These are phyloP conservation scores for Tetrao urogallus DNA, from an alignment of 2,113 vertebrate species.

Conservation along the genomic window DNA sequence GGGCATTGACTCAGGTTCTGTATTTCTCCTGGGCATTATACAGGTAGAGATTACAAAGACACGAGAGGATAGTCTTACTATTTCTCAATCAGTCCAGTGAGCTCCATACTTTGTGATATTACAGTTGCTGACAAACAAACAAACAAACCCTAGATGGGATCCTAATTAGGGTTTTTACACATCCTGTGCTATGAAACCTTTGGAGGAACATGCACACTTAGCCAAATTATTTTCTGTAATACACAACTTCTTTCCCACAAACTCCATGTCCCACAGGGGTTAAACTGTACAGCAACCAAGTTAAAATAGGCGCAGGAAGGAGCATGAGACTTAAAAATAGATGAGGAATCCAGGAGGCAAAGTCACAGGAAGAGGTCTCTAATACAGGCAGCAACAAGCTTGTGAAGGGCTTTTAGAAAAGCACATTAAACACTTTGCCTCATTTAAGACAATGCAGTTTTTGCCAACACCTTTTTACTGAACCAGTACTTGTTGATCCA, in stretches of 20 bases:
- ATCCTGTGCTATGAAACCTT: background rate
- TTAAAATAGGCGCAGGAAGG: constrained; percentile 46
- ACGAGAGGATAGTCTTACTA: background rate
- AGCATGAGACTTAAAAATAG: constrained; percentile 53
- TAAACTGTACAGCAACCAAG: constrained; percentile 6
- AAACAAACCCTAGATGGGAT: background rate
- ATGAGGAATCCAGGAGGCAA: constrained; percentile 48
- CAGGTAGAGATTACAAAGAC: background rate
- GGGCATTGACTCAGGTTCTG: background rate
- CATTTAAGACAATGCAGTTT: background rate
- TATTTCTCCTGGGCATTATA: background rate
- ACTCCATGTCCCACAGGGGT: constrained; percentile 43
- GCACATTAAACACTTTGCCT: background rate
- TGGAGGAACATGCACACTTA: background rate
- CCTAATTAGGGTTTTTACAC: background rate
- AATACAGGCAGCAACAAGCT: background rate
- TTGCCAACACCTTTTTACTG: constrained; percentile 1
- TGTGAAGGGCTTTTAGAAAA: background rate
- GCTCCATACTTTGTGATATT: background rate
- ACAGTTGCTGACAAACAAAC: constrained; percentile 20
- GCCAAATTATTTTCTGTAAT: background rate
- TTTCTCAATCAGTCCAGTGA: background rate
- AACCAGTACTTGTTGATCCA: background rate
- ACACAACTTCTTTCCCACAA: constrained; percentile 25
- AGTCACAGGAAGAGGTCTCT: constrained; percentile 18